A percentile compares a stretch with the other conserved stretches of the same genome.
Conservation (phyloP, 2,888 invertebrate species). For the Drosophila fulvimacula region DNA sequence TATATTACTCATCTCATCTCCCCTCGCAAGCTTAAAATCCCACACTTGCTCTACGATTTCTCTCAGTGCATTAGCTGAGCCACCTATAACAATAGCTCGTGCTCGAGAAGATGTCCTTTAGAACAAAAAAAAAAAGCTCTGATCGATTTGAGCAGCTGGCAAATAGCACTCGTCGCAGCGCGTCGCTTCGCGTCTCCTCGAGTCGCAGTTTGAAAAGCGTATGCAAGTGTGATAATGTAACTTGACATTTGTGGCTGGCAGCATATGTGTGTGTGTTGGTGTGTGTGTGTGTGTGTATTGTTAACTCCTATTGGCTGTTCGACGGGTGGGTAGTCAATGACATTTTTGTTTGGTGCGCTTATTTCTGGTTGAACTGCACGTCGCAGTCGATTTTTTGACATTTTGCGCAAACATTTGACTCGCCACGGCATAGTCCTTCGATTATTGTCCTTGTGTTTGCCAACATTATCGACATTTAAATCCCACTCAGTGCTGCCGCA, state of each 20-base stretch:
- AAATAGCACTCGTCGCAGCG: slow-evolving; percentile 31
- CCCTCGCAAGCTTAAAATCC: background rate
- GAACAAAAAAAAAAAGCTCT: slow-evolving; percentile 6
- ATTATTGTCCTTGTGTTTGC: slow-evolving; percentile 57
- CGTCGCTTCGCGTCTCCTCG: slow-evolving; percentile 15
- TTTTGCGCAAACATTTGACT: slow-evolving; percentile 65
- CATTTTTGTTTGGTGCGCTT: slow-evolving; percentile 65
- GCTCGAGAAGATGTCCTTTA: slow-evolving; percentile 31
- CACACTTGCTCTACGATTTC: background rate
- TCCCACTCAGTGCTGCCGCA: slow-evolving; percentile 56
- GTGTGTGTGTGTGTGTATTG: slow-evolving; percentile 15
- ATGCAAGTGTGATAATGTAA: slow-evolving; percentile 54
- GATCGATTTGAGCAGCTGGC: slow-evolving; percentile 47
- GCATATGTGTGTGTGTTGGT: slow-evolving; percentile 12
- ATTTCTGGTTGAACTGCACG: slow-evolving; percentile 67
- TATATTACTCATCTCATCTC: too few relatives aligned
- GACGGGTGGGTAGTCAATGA: slow-evolving; percentile 49
- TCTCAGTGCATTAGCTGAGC: slow-evolving; percentile 13
- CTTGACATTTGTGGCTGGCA: slow-evolving; percentile 34
- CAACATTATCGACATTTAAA: slow-evolving; percentile 81
- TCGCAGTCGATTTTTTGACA: slow-evolving; percentile 71
- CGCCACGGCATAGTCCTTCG: slow-evolving; percentile 23
- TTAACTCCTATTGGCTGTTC: slow-evolving; percentile 43
- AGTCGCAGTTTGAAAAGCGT: slow-evolving; percentile 18
- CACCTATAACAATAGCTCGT: slow-evolving; percentile 11